Evolutionary conservation across 2,797 vertebrate genomes (phyloP).

Genomic region (Morus bassanus): DNA sequence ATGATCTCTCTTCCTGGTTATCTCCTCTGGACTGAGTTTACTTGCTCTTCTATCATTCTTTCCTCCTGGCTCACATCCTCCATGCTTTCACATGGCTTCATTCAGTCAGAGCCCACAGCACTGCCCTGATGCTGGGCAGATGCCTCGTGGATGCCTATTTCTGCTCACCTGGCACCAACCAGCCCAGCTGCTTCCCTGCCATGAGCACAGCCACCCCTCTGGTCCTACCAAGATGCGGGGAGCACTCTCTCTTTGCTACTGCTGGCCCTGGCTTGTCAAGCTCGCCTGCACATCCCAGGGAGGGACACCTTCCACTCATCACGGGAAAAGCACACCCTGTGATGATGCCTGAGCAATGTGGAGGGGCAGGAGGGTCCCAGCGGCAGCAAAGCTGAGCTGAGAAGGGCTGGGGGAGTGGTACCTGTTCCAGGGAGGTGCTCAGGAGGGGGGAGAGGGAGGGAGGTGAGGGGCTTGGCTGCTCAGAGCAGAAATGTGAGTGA

Average conservation of each 20-base stretch:
- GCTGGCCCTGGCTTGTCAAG: background rate
- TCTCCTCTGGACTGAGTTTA: background rate
- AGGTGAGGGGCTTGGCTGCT: background rate
- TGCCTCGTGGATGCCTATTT: accelerated
- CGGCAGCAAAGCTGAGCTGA: background rate
- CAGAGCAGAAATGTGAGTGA: background rate
- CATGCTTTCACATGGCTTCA: background rate
- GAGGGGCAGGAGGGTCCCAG: background rate
- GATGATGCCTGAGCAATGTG: accelerated
- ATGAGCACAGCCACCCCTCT: accelerated
- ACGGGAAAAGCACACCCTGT: accelerated
- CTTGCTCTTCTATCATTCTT: background rate
- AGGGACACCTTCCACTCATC: background rate
- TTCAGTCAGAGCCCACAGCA: background rate
- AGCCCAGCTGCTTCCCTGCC: background rate
- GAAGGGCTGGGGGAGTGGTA: background rate
- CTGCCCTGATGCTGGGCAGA: background rate
- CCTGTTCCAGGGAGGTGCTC: background rate
- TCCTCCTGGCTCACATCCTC: background rate
- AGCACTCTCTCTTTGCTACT: background rate
- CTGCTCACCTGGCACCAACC: background rate
- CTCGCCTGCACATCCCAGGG: background rate
- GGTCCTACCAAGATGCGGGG: accelerated
- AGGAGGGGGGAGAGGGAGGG: background rate
- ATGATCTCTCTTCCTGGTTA: background rate